Evolutionary conservation across 1,140 invertebrate genomes (phyloP).

Genomic region (Carcinoscorpius rotundicauda): DNA sequence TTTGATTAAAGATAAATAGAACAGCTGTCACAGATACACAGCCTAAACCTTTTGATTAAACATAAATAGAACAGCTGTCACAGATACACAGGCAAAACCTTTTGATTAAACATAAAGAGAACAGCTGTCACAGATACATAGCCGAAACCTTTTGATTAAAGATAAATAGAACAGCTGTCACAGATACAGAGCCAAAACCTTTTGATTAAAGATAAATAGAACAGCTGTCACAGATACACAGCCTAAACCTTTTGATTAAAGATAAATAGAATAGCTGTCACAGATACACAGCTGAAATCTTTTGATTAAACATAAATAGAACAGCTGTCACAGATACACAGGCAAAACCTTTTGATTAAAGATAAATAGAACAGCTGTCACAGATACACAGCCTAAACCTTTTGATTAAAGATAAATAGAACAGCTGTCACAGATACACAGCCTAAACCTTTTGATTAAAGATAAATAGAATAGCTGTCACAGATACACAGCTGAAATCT

Average conservation of each 20-base stretch:
- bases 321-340: neutral
- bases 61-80: too few relatives aligned
- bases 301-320: constrained; percentile 5
- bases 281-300: neutral
- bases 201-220: constrained; percentile 5
- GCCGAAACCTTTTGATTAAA: constrained; percentile 1
- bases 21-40: neutral
- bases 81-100: neutral
- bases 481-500: neutral
- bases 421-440: neutral
- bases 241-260: constrained; percentile 2
- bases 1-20: constrained; percentile 5
- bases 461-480: too few relatives aligned
- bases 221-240: neutral
- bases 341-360: constrained; percentile 1
- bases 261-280: too few relatives aligned
- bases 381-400: neutral
- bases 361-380: too few relatives aligned
- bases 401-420: constrained; percentile 5
- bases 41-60: constrained; percentile 2
- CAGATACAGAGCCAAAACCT: neutral
- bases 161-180: too few relatives aligned
- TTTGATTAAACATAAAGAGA: constrained; percentile 5
- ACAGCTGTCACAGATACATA: neutral
- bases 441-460: constrained; percentile 2